phyloP scores from a whole-genome alignment of 2,888 invertebrate genomes.

The Aspidiotus rigidus region DNA sequence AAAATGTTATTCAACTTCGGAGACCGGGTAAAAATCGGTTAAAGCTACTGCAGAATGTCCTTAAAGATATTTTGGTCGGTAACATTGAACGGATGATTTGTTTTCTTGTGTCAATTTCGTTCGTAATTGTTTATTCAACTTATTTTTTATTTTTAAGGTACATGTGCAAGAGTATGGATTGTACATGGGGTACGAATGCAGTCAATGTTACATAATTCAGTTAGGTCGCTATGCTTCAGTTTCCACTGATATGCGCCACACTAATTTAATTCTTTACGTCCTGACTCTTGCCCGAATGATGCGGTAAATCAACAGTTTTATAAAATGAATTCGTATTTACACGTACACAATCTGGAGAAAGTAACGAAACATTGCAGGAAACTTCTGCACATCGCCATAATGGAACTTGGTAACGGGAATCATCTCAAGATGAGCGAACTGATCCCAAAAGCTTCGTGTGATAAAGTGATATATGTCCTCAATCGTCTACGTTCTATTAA shows the following conservation, averaged over 20 bases:
- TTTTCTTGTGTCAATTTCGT: too few species aligned
- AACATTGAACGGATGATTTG: too few species aligned
- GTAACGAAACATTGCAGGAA: too few species aligned
- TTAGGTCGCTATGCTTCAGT: constrained; percentile 12
- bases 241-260: neutral
- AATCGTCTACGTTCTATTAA: constrained; percentile 46
- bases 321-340: neutral
- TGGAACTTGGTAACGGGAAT: too few species aligned
- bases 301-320: neutral
- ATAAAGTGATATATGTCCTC: too few species aligned
- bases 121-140: too few species aligned
- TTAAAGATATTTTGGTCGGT: constrained; percentile 7
- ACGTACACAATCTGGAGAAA: too few species aligned
- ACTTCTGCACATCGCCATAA: too few species aligned
- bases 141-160: neutral
- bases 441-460: too few species aligned
- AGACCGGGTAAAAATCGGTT: constrained; percentile 10
- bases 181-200: constrained; percentile 15
- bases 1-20: neutral
- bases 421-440: too few species aligned
- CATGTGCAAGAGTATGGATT: constrained; percentile 16
- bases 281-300: constrained; percentile 6
- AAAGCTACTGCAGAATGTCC: constrained; percentile 18
- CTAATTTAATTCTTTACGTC: neutral
- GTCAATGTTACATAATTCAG: constrained; percentile 5